phyloP scores from a whole-genome alignment of 2,113 vertebrate genomes.

The Bambusicola thoracicus region DNA sequence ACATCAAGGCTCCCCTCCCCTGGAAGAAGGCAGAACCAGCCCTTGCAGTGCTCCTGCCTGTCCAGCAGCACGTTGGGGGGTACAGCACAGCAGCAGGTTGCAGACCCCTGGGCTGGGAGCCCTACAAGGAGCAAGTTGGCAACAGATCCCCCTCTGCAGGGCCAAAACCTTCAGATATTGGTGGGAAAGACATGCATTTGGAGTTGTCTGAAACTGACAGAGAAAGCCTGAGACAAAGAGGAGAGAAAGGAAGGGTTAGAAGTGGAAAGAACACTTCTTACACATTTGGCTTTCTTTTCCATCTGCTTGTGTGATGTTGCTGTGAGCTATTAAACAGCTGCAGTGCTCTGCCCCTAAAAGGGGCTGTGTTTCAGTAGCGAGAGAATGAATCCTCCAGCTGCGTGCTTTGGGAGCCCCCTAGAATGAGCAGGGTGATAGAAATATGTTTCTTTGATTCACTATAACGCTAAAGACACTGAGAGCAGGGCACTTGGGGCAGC shows the following conservation, averaged over 20 bases:
- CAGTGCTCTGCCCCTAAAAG: slow-evolving; percentile 9
- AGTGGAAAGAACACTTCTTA: slow-evolving; percentile 33
- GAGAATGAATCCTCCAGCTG: not conserved
- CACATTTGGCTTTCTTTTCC: slow-evolving; percentile 39
- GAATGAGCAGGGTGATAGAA: not conserved
- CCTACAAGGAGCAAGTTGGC: not conserved
- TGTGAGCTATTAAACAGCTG: slow-evolving; percentile 37
- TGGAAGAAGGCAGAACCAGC: slow-evolving; percentile 14
- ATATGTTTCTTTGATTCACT: not conserved
- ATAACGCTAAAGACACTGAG: not conserved
- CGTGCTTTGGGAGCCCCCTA: not conserved
- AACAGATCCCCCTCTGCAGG: not conserved
- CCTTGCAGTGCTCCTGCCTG: not conserved
- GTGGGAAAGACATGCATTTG: slow-evolving; percentile 42
- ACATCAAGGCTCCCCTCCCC: not conserved
- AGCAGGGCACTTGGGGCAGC: not conserved
- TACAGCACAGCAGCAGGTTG: not conserved
- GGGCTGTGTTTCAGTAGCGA: not conserved
- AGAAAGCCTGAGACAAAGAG: not conserved
- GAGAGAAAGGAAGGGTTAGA: slow-evolving; percentile 19
- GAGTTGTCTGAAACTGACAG: slow-evolving; percentile 31
- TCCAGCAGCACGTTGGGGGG: not conserved
- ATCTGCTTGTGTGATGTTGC: slow-evolving; percentile 32
- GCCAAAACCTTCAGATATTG: slow-evolving; percentile 34
- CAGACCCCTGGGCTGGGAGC: not conserved